Evolutionary conservation across 2,888 invertebrate species (phyloP), one percentile per base, ranked within the genome.

Genomic region (Lobophora halterata): DNA sequence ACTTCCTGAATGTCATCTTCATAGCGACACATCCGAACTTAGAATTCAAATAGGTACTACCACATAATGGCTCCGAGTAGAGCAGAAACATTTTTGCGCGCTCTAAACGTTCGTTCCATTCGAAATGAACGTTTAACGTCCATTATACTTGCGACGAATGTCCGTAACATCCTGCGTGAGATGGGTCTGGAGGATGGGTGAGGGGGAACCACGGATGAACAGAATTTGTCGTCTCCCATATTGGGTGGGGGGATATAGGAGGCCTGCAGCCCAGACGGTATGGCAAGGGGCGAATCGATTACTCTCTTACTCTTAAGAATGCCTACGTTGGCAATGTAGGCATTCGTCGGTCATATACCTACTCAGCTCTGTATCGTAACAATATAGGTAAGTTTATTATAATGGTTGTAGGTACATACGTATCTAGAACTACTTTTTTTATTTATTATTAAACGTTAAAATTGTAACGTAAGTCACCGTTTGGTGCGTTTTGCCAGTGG

Each of bases 191-290:
- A 41, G 42, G 39, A 46, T 32, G 49, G 43, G 39, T 38, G 42
- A 31, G 43, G 46, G 44, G 45, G 50, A 30, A 29, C 36, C 47
- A 45, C 48, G 51, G 52, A 59, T 61, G 61, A 58, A 63, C 60
- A 61, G 55, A 57, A 58, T 63, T 58, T 50, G 55, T 56, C 49
- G 43, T 58, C 62, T 56, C 54, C 55, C 38, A 49, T 34, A 41
- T 50, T 42, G 43, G 38, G 33, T 42, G 38, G 37, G 26, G 49
- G 52, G 52, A 49, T 35, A 26, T 45, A 40, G 42, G 55, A 46
- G 57, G 53, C 40, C 50, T 49, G 46, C 58, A 61, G 62, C 54
- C 62, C 65, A 73, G 73, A 71, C 73, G 52, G 61, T 52, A 43
- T 58, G 64, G 65, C 31, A 41, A 35, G 41, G 50, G 58, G 52